phyloP scores from a whole-genome alignment of 2,113 vertebrate genomes.

The Nothocercus nigrocapillus region DNA sequence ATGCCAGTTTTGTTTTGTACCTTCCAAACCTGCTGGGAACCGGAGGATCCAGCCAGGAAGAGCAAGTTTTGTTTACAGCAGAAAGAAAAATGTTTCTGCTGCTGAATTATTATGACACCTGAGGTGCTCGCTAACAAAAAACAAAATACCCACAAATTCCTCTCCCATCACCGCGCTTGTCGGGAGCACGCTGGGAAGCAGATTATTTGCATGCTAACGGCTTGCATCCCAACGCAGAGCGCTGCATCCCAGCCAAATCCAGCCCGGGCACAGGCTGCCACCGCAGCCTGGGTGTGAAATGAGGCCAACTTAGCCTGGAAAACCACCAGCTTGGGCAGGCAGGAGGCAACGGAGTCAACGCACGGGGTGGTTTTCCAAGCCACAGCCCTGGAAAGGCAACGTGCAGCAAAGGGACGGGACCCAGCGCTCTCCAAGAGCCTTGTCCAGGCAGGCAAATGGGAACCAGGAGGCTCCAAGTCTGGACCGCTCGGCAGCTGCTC shows the following conservation, averaged over 20 bases:
- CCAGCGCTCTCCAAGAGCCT: constrained; percentile 20
- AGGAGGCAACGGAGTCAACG: constrained; percentile 9
- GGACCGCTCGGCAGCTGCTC: constrained; percentile 61
- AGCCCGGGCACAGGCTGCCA: not conserved
- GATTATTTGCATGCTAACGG: rapidly evolving
- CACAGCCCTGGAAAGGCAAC: constrained; percentile 5
- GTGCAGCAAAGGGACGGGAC: not conserved
- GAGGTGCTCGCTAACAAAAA: not conserved
- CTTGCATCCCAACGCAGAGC: not conserved
- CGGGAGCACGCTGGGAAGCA: not conserved
- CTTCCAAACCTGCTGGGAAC: constrained; percentile 49
- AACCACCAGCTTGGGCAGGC: not conserved
- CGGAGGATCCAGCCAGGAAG: not conserved
- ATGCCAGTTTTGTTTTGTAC: constrained; percentile 36
- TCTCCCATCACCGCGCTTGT: not conserved
- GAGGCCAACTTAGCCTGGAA: not conserved
- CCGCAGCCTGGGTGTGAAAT: not conserved
- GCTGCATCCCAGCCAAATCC: not conserved
- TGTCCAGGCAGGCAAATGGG: constrained; percentile 41
- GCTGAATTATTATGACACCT: not conserved
- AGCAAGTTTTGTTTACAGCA: constrained; percentile 40
- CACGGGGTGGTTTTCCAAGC: not conserved
- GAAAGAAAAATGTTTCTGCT: constrained; percentile 41
- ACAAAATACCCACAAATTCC: not conserved
- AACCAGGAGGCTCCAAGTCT: constrained; percentile 23